These are phyloP conservation scores for Spisula subtruncata DNA, from an alignment of 2,888 invertebrate species.

Conservation along the genomic window DNA sequence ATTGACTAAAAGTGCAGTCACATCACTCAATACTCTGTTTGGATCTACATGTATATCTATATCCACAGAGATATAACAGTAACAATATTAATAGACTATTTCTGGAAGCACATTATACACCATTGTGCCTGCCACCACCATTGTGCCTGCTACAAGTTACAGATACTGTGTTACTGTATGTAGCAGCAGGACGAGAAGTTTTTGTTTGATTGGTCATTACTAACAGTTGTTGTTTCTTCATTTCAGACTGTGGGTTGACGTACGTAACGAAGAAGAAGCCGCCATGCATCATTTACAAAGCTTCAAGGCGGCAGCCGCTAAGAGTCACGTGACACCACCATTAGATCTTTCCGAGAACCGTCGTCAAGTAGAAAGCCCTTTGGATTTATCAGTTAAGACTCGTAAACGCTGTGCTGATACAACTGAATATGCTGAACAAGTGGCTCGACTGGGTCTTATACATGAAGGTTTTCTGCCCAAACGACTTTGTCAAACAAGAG, in stretches of 20 bases:
- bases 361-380: slow-evolving; percentile 76
- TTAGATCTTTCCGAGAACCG: slow-evolving; percentile 72
- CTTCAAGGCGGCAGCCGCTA: slow-evolving; percentile 37
- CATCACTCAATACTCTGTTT: too few relatives aligned
- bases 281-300: slow-evolving; percentile 42
- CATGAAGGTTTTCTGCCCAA: slow-evolving; percentile 49
- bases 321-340: slow-evolving; percentile 63
- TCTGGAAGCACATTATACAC: too few relatives aligned
- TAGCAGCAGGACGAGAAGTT: too few relatives aligned
- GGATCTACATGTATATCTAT: too few relatives aligned
- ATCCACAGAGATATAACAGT: too few relatives aligned
- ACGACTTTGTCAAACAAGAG: slow-evolving; percentile 51
- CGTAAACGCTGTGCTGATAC: slow-evolving; percentile 77
- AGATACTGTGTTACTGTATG: too few relatives aligned
- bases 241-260: slow-evolving; percentile 67
- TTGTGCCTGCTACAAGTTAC: too few relatives aligned
- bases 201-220: too few relatives aligned
- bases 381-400: slow-evolving; percentile 80
- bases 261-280: slow-evolving; percentile 59
- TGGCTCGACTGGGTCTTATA: slow-evolving; percentile 35
- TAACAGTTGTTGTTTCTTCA: neutral
- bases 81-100: too few relatives aligned
- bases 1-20: too few relatives aligned
- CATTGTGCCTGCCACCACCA: too few relatives aligned
- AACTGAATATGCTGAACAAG: slow-evolving; percentile 62